Evolutionary conservation across 2,113 vertebrate species (phyloP).

Genomic region (Lophura nycthemera): DNA sequence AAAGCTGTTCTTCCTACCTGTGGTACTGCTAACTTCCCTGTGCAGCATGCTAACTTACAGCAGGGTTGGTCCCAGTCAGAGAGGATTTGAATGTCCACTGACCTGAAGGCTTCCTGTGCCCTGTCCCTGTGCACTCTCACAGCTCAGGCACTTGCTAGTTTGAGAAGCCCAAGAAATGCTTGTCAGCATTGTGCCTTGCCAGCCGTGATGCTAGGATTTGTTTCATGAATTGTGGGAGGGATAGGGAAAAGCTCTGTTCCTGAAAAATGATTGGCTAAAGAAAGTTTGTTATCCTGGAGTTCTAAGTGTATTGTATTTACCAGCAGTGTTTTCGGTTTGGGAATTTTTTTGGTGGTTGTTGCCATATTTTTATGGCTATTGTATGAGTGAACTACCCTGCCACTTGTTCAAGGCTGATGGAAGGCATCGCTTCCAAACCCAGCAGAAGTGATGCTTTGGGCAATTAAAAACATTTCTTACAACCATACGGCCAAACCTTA

Average conservation of each 20-base stretch:
- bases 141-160: not conserved
- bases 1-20: not conserved
- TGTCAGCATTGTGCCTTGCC: not conserved
- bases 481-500: not conserved
- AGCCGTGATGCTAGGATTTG: not conserved
- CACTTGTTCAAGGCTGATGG: constrained; percentile 18
- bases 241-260: not conserved
- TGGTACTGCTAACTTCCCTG: not conserved
- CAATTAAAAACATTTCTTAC: constrained; percentile 72
- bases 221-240: not conserved
- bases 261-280: not conserved
- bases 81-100: not conserved
- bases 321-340: not conserved
- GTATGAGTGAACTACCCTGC: constrained; percentile 10
- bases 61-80: not conserved
- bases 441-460: constrained; percentile 45
- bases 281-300: not conserved
- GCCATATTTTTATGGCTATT: constrained; percentile 36
- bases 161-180: not conserved
- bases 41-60: not conserved
- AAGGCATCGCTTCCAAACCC: constrained; percentile 16
- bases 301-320: not conserved
- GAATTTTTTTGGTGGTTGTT: not conserved
- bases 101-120: not conserved
- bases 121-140: not conserved